Conservation (phyloP, 2,888 invertebrate species). For the Phorcus lineatus region DNA sequence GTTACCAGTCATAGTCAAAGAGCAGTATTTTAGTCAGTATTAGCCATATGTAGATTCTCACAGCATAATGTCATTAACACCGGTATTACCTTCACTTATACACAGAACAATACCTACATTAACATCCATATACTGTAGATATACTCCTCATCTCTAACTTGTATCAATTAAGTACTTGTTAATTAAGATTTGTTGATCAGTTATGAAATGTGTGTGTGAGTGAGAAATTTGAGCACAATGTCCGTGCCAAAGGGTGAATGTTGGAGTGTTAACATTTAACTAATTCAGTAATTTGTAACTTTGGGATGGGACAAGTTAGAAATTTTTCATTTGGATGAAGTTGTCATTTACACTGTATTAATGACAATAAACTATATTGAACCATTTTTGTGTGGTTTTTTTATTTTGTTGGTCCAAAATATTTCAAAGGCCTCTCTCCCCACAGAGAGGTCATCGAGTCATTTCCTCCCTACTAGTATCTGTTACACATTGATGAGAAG, state of each 20-base stretch:
- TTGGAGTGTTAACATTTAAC: background rate
- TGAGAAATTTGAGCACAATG: background rate
- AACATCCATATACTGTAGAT: no score
- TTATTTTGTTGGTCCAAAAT: no score
- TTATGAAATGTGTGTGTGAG: background rate
- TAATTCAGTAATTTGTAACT: background rate
- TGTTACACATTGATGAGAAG: no score
- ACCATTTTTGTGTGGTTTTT: background rate
- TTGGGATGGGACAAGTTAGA: slow-evolving; percentile 15
- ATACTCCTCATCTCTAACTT: no score
- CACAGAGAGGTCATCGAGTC: no score
- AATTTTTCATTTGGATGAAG: slow-evolving; percentile 13
- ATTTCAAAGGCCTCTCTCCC: no score
- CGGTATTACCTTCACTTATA: no score
- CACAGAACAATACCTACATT: no score
- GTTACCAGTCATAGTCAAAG: background rate
- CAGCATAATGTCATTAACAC: no score
- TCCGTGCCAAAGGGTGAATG: background rate
- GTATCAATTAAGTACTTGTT: no score
- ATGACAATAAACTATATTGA: background rate
- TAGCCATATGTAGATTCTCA: background rate
- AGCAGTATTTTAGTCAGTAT: slow-evolving; percentile 13
- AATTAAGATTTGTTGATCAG: no score
- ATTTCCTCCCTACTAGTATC: no score
- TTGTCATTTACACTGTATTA: background rate